A percentile compares a stretch with the other conserved stretches of the same genome.
phyloP scores from a whole-genome alignment of 2,113 vertebrate genomes.

The Lynx canadensis region DNA sequence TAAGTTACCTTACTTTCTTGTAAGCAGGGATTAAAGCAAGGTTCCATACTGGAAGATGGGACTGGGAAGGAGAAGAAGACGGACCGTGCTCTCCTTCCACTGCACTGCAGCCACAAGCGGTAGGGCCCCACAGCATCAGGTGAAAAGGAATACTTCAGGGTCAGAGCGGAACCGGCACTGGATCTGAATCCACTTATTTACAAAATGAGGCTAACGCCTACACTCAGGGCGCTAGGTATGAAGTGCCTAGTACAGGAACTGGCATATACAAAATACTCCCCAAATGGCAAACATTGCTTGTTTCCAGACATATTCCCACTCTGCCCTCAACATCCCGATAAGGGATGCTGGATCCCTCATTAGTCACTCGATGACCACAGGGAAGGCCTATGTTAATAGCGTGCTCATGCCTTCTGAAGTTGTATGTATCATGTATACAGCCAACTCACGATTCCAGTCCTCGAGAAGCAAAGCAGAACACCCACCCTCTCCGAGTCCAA shows the following conservation, averaged over 20 bases:
- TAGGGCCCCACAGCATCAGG: fast-evolving
- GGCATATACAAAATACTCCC: not conserved
- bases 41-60: not conserved
- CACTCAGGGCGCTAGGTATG: not conserved
- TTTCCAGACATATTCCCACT: not conserved
- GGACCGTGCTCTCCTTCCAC: fast-evolving
- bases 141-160: not conserved
- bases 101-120: not conserved
- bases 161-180: not conserved
- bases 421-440: no score
- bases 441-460: not conserved
- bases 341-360: not conserved
- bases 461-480: not conserved
- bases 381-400: not conserved
- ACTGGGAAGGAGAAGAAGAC: not conserved
- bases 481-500: not conserved
- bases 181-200: not conserved
- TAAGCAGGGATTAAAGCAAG: not conserved
- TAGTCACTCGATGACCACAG: not conserved
- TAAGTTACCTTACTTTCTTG: not conserved
- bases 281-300: not conserved
- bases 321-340: not conserved
- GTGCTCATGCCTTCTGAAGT: not conserved
- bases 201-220: not conserved
- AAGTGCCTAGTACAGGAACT: not conserved